These are phyloP conservation scores for Agonopterix arenella DNA, from an alignment of 2,888 invertebrate genomes.

Conservation along the genomic window DNA sequence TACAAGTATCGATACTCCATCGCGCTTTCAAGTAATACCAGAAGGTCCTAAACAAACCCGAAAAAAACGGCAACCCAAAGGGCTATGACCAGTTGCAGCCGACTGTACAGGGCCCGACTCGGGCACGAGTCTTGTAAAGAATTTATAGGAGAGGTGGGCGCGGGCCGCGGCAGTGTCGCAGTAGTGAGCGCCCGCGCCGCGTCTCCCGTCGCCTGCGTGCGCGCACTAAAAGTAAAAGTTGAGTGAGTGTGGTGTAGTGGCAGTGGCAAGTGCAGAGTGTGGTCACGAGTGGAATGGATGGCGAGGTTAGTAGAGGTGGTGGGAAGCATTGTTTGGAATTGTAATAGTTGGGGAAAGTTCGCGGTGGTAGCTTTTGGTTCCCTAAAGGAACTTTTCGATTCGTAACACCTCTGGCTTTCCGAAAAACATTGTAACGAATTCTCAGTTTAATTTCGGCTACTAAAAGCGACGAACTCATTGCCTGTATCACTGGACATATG, in stretches of 20 bases:
- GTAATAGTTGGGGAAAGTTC: no score
- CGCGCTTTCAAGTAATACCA: no score
- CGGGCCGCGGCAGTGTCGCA: conserved; percentile 28
- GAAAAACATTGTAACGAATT: no score
- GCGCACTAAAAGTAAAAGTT: conserved; percentile 43
- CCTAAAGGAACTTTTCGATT: no score
- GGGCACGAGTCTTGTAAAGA: conserved; percentile 70
- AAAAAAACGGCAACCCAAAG: not conserved
- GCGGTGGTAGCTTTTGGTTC: no score
- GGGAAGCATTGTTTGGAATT: no score
- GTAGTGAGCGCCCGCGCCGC: conserved; percentile 12
- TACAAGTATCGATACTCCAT: no score
- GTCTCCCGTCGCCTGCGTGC: conserved; percentile 16
- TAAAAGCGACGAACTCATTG: no score
- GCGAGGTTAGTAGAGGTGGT: conserved; percentile 35
- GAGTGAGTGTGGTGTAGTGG: conserved; percentile 43
- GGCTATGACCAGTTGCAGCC: conserved; percentile 22
- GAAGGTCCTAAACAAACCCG: not conserved
- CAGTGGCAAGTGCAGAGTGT: conserved; percentile 28
- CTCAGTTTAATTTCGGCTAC: no score
- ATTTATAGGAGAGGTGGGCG: conserved; percentile 65
- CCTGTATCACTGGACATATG: no score
- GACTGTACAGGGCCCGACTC: conserved; percentile 64
- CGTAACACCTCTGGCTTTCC: no score
- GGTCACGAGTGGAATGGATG: conserved; percentile 51